These are phyloP conservation scores for Leptodactylus fallax DNA, from an alignment of 2,797 vertebrate species.

Conservation along the genomic window DNA sequence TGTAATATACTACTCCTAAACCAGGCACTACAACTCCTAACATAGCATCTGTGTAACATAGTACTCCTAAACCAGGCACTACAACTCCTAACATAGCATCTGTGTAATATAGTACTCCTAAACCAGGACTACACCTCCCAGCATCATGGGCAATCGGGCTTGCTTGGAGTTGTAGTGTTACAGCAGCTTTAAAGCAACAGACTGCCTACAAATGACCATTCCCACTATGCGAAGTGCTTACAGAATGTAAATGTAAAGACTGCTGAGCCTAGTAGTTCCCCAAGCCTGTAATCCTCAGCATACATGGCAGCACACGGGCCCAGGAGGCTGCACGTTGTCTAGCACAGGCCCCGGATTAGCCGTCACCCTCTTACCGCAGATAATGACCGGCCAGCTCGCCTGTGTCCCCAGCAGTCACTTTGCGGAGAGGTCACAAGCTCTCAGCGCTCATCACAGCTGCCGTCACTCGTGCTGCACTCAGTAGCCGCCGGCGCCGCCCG, in stretches of 20 bases:
- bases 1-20: too few relatives aligned
- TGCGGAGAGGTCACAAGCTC: slow-evolving; percentile 50
- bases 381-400: slow-evolving; percentile 25
- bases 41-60: too few relatives aligned
- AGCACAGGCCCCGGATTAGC: background rate
- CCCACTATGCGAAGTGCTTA: background rate
- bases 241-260: too few relatives aligned
- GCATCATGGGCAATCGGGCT: background rate
- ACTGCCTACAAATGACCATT: too few relatives aligned
- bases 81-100: too few relatives aligned
- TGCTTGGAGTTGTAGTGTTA: background rate
- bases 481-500: background rate
- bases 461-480: background rate
- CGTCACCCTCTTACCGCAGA: slow-evolving; percentile 1
- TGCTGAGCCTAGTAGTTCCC: background rate
- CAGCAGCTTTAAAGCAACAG: background rate
- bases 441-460: background rate
- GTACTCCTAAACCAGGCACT: too few relatives aligned
- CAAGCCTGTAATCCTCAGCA: background rate
- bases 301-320: too few relatives aligned
- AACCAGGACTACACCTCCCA: background rate
- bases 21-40: too few relatives aligned
- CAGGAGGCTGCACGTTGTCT: background rate
- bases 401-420: slow-evolving; percentile 26
- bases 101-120: too few relatives aligned